Percentiles rank a stretch among this genome's conserved stretches.
Evolutionary conservation across 2,888 invertebrate genomes (phyloP).

Genomic region (Tetranychus piercei): DNA sequence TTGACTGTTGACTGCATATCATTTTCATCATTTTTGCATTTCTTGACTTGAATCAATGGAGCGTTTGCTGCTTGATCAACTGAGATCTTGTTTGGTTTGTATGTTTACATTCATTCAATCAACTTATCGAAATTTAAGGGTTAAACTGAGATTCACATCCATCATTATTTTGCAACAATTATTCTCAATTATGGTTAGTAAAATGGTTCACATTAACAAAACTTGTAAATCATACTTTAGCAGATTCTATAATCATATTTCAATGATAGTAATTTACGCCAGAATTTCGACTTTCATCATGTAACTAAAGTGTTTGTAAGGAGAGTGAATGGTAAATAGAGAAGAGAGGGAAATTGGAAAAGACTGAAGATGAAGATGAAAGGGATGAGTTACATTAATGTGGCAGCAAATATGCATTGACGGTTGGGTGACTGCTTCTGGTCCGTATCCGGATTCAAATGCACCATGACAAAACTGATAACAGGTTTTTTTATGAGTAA

Average conservation of each 20-base stretch:
- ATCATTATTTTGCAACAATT: neutral
- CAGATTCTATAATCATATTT: neutral
- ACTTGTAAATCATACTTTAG: neutral
- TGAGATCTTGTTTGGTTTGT: neutral
- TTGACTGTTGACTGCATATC: too few relatives aligned
- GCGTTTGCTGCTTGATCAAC: too few relatives aligned
- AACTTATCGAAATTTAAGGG: neutral
- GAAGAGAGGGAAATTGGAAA: neutral
- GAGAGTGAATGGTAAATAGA: neutral
- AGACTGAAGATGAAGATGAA: neutral
- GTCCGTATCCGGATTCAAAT: conserved; percentile 1
- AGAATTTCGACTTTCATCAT: neutral
- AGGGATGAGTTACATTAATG: neutral
- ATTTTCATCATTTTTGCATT: too few relatives aligned
- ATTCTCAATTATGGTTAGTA: neutral
- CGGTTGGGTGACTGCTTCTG: neutral
- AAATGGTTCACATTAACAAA: neutral
- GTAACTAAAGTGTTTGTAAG: neutral
- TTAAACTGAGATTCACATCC: neutral
- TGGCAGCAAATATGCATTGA: neutral
- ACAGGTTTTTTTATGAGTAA: neutral
- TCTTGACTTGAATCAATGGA: too few relatives aligned
- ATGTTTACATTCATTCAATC: neutral
- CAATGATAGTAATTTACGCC: neutral
- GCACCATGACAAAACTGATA: neutral